These are phyloP conservation scores for Thamnophis elegans DNA, from an alignment of 2,797 vertebrate genomes.

Conservation along the genomic window DNA sequence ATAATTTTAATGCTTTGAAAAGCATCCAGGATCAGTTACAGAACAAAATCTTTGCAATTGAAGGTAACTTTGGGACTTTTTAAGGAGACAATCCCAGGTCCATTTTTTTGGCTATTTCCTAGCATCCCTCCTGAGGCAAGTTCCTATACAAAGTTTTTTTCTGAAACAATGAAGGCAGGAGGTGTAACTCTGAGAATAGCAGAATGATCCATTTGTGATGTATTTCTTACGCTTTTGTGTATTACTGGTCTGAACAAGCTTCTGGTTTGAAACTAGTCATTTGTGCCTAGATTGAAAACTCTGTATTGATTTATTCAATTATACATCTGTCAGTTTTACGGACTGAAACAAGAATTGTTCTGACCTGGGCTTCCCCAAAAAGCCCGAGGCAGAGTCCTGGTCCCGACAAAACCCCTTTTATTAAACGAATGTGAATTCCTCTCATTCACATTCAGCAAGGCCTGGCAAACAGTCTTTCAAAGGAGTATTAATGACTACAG, in stretches of 20 bases:
- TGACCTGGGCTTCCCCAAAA: no score
- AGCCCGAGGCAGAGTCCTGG: no score
- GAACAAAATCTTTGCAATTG: constrained; percentile 68
- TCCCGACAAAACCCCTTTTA: no score
- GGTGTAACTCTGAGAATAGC: neutral
- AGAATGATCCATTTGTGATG: neutral
- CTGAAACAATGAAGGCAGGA: neutral
- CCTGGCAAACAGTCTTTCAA: no score
- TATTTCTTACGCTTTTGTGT: neutral
- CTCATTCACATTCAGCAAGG: no score
- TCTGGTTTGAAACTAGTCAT: neutral
- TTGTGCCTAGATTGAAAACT: neutral
- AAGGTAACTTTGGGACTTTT: constrained; percentile 40
- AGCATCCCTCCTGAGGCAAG: neutral
- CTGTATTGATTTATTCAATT: neutral
- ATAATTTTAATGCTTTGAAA: constrained; percentile 55
- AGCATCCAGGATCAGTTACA: constrained; percentile 60
- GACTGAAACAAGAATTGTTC: neutral
- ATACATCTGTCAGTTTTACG: neutral
- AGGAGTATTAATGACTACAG: no score
- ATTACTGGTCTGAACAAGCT: neutral
- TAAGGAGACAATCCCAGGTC: neutral
- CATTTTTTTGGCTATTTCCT: neutral
- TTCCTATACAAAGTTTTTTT: neutral
- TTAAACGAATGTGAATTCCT: no score